phyloP scores from a whole-genome alignment of 1,140 invertebrate species.

The Microplitis mediator region DNA sequence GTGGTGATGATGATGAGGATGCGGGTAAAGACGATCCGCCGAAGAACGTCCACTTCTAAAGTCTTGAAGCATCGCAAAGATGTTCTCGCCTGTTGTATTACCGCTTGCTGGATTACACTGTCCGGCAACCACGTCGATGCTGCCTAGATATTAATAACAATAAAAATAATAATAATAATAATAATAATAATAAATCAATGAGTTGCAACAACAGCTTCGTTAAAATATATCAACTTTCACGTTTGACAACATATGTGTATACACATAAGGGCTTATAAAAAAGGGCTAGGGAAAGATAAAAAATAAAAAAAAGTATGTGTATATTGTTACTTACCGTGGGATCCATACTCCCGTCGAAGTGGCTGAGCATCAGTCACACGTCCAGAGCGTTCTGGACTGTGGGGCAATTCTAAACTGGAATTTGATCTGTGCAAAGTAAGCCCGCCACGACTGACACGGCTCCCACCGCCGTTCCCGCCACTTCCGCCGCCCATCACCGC shows the following conservation, averaged over 20 bases:
- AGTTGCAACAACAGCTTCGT: no score
- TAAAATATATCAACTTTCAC: neutral
- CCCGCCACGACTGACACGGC: conserved; percentile 51
- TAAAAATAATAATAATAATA: conserved; percentile 6
- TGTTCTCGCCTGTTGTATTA: conserved; percentile 65
- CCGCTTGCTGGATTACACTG: conserved; percentile 38
- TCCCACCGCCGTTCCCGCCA: conserved; percentile 42
- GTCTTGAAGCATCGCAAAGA: conserved; percentile 83
- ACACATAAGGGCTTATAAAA: no score
- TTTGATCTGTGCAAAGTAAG: conserved; percentile 69
- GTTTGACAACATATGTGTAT: neutral
- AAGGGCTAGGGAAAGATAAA: neutral
- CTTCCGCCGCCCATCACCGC: conserved; percentile 54
- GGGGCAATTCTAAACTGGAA: conserved; percentile 72
- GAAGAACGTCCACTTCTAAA: conserved; percentile 53
- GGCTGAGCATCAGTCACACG: conserved; percentile 53
- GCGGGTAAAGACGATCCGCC: conserved; percentile 18
- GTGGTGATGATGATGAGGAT: neutral
- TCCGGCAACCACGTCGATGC: conserved; percentile 69
- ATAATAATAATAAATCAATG: conserved; percentile 15
- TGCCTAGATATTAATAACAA: conserved; percentile 54
- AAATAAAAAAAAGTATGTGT: neutral
- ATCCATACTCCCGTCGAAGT: conserved; percentile 59
- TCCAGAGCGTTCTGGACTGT: conserved; percentile 58
- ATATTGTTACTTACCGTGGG: conserved; percentile 49